A percentile compares a stretch with the other conserved stretches of the same genome.
Conservation (phyloP, 2,113 vertebrate species). For the Lampris incognitus region DNA sequence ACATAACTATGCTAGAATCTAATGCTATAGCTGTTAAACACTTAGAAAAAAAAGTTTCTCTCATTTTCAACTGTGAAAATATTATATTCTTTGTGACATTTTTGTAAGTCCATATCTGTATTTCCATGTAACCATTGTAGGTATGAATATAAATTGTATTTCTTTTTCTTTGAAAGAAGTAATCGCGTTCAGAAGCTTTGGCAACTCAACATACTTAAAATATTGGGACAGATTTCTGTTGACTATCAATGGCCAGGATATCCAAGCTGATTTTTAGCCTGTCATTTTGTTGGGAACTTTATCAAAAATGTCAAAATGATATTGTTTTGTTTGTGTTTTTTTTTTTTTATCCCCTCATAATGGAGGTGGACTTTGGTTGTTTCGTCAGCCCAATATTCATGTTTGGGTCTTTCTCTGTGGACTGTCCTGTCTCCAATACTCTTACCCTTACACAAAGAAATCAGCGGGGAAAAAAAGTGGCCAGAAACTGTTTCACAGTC, state of each 20-base stretch:
- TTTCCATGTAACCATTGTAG: conserved; percentile 83
- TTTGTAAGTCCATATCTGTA: conserved; percentile 82
- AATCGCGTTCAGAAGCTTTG: conserved; percentile 57
- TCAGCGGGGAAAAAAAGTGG: no score
- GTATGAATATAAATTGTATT: conserved; percentile 78
- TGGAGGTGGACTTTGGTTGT: neutral
- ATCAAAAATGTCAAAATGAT: conserved; percentile 51
- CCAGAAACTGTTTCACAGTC: conserved; percentile 30
- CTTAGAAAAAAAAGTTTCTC: conserved; percentile 41
- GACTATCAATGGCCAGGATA: conserved; percentile 53
- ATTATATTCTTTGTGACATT: conserved; percentile 77
- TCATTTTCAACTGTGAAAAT: conserved; percentile 77
- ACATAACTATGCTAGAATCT: conserved; percentile 48
- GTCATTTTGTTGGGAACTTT: conserved; percentile 53
- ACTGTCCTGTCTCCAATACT: no score
- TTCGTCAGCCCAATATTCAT: no score
- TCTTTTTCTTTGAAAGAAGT: conserved; percentile 70
- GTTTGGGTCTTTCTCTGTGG: no score
- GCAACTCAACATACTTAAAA: conserved; percentile 52
- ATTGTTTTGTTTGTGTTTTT: conserved; percentile 22
- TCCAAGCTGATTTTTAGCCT: conserved; percentile 47
- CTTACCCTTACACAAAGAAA: no score
- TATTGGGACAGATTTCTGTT: conserved; percentile 48
- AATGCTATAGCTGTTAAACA: conserved; percentile 71
- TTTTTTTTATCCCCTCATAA: neutral